phyloP scores from a whole-genome alignment of 2,113 vertebrate species.

The Galbula dea region DNA sequence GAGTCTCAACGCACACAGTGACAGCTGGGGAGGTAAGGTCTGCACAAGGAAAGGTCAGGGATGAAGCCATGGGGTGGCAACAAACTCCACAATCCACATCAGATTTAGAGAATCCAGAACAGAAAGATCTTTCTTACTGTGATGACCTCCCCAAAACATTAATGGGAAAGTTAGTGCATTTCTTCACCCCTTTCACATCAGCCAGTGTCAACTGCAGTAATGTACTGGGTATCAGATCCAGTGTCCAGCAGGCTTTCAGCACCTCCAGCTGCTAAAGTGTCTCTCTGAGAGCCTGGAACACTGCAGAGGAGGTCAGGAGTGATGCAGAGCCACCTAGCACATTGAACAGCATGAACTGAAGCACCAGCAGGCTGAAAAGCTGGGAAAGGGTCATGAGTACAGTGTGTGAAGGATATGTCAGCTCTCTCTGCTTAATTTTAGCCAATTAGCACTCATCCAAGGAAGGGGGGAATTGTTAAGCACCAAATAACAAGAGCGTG shows the following conservation, averaged over 20 bases:
- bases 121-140: not conserved
- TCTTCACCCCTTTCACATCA: not conserved
- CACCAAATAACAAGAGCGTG: not conserved
- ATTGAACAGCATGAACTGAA: not conserved
- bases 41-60: not conserved
- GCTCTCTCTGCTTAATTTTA: not conserved
- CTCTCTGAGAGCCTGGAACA: not conserved
- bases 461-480: not conserved
- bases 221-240: not conserved
- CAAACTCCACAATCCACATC: not conserved
- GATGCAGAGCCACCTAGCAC: not conserved
- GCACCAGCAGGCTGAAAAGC: not conserved
- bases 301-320: not conserved
- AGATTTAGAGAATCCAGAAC: not conserved
- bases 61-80: not conserved
- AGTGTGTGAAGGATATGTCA: not conserved
- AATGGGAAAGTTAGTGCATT: not conserved
- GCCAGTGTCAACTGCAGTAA: not conserved
- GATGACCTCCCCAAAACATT: not conserved
- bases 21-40: not conserved
- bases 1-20: not conserved
- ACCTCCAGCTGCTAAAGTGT: too few relatives aligned
- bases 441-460: conserved; percentile 44
- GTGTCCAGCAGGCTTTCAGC: not conserved
- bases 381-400: not conserved